phyloP scores from a whole-genome alignment of 2,888 invertebrate species.

The Cephus nigrinus region DNA sequence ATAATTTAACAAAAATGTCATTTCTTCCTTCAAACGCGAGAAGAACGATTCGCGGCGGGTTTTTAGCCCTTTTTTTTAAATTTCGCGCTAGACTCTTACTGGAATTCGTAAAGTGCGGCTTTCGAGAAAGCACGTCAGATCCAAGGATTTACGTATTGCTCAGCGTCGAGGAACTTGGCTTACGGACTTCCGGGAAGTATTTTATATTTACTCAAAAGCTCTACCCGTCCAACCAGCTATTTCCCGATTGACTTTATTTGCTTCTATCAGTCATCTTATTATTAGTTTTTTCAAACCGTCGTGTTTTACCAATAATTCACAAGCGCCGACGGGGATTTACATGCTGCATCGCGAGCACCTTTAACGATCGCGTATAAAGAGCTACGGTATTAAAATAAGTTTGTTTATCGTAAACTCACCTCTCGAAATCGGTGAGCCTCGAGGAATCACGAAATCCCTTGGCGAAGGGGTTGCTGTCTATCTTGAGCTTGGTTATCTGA shows the following conservation, averaged over 20 bases:
- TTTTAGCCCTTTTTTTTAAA: neutral
- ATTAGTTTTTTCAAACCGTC: neutral
- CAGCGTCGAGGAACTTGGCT: neutral
- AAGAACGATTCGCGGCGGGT: neutral
- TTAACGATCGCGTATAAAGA: neutral
- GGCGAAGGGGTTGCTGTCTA: constrained; percentile 87
- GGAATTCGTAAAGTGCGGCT: neutral
- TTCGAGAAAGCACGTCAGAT: neutral
- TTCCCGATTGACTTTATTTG: neutral
- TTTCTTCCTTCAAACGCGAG: neutral
- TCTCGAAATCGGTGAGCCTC: constrained; percentile 80
- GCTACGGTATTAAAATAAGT: neutral
- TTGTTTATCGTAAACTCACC: constrained; percentile 67
- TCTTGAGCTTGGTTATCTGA: constrained; percentile 86
- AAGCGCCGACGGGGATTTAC: neutral
- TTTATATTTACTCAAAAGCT: neutral
- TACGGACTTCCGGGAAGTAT: neutral
- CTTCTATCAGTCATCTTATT: neutral
- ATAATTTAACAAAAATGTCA: neutral
- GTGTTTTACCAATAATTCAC: neutral
- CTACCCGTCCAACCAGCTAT: neutral
- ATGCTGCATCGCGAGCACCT: neutral
- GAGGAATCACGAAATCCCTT: constrained; percentile 87
- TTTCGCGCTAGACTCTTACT: neutral
- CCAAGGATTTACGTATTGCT: neutral